These are phyloP conservation scores for Orgyia antiqua DNA, from an alignment of 2,888 invertebrate genomes.

Conservation along the genomic window DNA sequence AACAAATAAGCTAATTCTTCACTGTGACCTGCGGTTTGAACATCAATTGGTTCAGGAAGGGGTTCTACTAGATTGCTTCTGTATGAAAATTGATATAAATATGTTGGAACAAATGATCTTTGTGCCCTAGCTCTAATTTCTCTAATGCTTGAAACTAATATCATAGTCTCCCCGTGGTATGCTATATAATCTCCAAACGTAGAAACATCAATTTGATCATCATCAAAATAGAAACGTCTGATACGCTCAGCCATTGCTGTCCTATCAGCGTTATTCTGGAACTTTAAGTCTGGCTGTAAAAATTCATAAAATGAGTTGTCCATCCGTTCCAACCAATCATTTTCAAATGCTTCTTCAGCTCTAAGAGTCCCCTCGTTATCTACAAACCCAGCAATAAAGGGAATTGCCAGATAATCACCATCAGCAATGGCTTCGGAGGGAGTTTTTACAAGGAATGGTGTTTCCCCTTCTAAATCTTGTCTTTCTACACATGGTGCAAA, in stretches of 20 bases:
- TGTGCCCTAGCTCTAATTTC: slow-evolving; percentile 44
- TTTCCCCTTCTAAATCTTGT: slow-evolving; percentile 29
- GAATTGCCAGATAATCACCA: slow-evolving; percentile 46
- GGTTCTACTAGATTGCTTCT: slow-evolving; percentile 47
- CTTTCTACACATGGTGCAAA: slow-evolving; percentile 67
- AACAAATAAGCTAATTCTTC: slow-evolving; percentile 64
- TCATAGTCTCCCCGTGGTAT: slow-evolving; percentile 64
- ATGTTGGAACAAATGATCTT: slow-evolving; percentile 31
- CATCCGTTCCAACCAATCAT: slow-evolving; percentile 56
- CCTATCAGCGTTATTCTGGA: slow-evolving; percentile 36
- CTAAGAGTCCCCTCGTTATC: slow-evolving; percentile 63
- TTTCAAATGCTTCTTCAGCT: slow-evolving; percentile 40
- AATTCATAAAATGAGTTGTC: slow-evolving; percentile 47
- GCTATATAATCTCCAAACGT: slow-evolving; percentile 37
- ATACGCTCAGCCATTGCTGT: slow-evolving; percentile 33
- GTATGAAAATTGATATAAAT: slow-evolving; percentile 65
- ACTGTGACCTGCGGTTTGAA: slow-evolving; percentile 50
- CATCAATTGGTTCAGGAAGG: slow-evolving; percentile 40
- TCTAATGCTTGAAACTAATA: slow-evolving; percentile 53
- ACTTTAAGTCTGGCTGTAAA: slow-evolving; percentile 53
- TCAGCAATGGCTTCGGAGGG: slow-evolving; percentile 43
- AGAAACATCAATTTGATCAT: slow-evolving; percentile 27
- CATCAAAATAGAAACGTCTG: slow-evolving; percentile 44
- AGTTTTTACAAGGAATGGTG: slow-evolving; percentile 47
- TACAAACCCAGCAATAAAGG: slow-evolving; percentile 58